Evolutionary conservation across 1,140 invertebrate genomes (phyloP).

Genomic region (Halyomorpha halys): DNA sequence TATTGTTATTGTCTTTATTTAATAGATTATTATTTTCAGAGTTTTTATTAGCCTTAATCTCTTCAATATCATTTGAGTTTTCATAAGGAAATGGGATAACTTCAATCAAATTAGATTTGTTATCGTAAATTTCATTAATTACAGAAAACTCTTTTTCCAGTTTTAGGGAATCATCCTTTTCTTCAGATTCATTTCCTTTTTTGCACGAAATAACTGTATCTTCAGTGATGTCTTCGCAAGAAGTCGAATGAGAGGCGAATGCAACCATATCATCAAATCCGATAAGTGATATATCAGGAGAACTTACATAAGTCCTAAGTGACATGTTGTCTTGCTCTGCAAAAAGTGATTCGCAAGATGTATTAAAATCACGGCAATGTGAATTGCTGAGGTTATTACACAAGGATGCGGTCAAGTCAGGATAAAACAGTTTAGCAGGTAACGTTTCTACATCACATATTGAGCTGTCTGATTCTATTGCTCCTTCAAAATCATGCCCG

Average conservation of each 20-base stretch:
- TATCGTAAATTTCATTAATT: too few relatives aligned
- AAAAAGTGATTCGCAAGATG: background rate
- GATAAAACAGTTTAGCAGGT: background rate
- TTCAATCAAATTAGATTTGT: too few relatives aligned
- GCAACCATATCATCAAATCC: background rate
- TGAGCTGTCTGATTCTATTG: background rate
- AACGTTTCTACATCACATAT: background rate
- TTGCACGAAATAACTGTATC: background rate
- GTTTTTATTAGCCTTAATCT: too few relatives aligned
- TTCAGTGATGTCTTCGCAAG: background rate
- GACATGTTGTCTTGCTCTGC: background rate
- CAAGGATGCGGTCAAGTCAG: background rate
- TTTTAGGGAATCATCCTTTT: too few relatives aligned
- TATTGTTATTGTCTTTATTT: too few relatives aligned
- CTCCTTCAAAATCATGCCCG: slow-evolving; percentile 6
- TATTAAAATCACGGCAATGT: background rate
- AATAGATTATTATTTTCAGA: too few relatives aligned
- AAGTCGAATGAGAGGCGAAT: background rate
- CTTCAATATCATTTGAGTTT: too few relatives aligned
- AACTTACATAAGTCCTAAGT: background rate
- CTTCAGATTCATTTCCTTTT: too few relatives aligned
- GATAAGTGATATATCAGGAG: background rate
- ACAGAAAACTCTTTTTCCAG: too few relatives aligned
- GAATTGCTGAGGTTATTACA: background rate
- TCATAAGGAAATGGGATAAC: too few relatives aligned